Evolutionary conservation across 2,888 invertebrate genomes (phyloP).

Genomic region (Chromoteleia sp.): DNA sequence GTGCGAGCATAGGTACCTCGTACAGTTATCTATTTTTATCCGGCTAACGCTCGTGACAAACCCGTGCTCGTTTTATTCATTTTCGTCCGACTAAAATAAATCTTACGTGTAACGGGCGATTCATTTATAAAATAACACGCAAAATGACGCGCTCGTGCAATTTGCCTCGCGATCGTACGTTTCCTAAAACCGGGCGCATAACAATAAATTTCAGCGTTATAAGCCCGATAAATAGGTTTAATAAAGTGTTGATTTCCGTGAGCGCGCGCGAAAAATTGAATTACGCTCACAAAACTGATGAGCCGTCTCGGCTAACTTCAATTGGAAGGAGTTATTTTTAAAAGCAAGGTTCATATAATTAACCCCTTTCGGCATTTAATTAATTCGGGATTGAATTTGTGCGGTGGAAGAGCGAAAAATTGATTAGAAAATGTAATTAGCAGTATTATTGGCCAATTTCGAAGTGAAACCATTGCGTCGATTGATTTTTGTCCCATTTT

Average conservation of each 20-base stretch:
- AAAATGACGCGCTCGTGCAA: slow-evolving; percentile 41
- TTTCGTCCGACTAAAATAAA: slow-evolving; percentile 49
- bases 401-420: not conserved
- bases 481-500: too few relatives aligned
- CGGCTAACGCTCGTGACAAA: slow-evolving; percentile 43
- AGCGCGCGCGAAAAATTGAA: slow-evolving; percentile 42
- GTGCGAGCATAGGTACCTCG: slow-evolving; percentile 35
- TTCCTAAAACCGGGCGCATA: slow-evolving; percentile 17
- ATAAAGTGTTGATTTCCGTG: slow-evolving; percentile 47
- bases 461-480: too few relatives aligned
- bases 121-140: slow-evolving; percentile 54
- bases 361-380: slow-evolving; percentile 10
- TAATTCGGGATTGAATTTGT: not conserved
- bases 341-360: not conserved
- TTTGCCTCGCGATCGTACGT: slow-evolving; percentile 25
- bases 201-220: slow-evolving; percentile 42
- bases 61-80: slow-evolving; percentile 40
- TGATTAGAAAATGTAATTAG: not conserved
- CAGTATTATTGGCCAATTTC: too few relatives aligned
- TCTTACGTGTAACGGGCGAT: slow-evolving; percentile 45
- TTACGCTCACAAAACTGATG: slow-evolving; percentile 20
- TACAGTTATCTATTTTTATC: slow-evolving; percentile 44
- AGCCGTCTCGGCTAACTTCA: slow-evolving; percentile 10
- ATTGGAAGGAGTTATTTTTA: slow-evolving; percentile 12
- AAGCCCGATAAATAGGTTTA: slow-evolving; percentile 54